phyloP scores from a whole-genome alignment of 2,888 invertebrate genomes.

The Oxytorus armatus region DNA sequence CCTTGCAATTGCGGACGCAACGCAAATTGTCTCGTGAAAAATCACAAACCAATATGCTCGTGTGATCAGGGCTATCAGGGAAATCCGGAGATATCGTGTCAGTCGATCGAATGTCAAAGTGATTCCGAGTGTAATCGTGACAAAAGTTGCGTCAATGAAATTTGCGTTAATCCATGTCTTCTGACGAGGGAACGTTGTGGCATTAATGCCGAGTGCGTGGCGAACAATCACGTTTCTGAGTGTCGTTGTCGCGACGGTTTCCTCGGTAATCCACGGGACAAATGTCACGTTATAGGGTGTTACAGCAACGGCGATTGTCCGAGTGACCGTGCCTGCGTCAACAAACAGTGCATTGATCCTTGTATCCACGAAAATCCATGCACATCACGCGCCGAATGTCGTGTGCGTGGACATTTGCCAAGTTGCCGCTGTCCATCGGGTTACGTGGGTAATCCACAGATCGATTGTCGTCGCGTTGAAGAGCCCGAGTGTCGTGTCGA shows the following conservation, averaged over 20 bases:
- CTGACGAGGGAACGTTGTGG: conserved; percentile 91
- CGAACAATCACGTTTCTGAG: conserved; percentile 89
- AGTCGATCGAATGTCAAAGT: conserved; percentile 92
- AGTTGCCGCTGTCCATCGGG: conserved; percentile 94
- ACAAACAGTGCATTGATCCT: conserved; percentile 94
- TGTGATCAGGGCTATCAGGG: conserved; percentile 94
- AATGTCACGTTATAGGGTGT: conserved; percentile 93
- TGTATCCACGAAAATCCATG: conserved; percentile 92
- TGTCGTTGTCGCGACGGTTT: conserved; percentile 94
- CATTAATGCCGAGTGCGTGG: conserved; percentile 92
- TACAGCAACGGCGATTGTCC: conserved; percentile 95
- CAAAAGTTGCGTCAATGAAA: conserved; percentile 93
- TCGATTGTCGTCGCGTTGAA: conserved; percentile 91
- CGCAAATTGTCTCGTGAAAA: conserved; percentile 92
- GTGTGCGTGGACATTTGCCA: conserved; percentile 92
- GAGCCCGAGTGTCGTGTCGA: conserved; percentile 92
- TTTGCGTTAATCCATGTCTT: conserved; percentile 94
- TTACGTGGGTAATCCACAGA: conserved; percentile 92
- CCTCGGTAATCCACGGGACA: conserved; percentile 90
- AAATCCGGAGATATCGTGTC: conserved; percentile 93
- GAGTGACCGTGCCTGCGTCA: conserved; percentile 92
- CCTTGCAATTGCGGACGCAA: conserved; percentile 95
- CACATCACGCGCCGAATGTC: conserved; percentile 91
- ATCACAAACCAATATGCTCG: conserved; percentile 94
- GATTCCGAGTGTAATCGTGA: conserved; percentile 94